Conservation (phyloP, 2,797 vertebrate species). For the Darevskia mixta region DNA sequence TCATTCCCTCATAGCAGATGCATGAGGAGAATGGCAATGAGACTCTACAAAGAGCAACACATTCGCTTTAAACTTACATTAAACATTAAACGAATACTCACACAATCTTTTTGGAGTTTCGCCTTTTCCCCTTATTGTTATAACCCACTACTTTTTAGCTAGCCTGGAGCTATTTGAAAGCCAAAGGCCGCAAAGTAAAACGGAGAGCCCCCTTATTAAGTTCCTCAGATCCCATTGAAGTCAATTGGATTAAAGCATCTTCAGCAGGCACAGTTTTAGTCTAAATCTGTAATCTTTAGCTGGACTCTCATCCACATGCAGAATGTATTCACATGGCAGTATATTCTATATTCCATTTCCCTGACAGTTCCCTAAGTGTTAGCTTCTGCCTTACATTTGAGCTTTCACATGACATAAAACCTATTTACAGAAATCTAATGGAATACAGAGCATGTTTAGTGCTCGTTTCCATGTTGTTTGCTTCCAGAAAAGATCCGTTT, state of each 20-base stretch:
- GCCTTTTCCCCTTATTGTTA: background rate
- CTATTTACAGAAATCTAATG: too few relatives aligned
- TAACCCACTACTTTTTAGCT: constrained; percentile 15
- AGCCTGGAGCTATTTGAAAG: background rate
- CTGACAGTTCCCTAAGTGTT: too few relatives aligned
- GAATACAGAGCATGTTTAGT: too few relatives aligned
- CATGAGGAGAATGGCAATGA: constrained; percentile 13
- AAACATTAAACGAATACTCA: constrained; percentile 6
- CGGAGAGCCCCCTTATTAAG: background rate
- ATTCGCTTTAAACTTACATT: constrained; percentile 12
- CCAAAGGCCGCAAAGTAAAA: background rate
- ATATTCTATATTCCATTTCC: too few relatives aligned
- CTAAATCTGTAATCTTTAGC: background rate
- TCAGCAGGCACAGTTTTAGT: background rate
- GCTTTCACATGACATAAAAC: too few relatives aligned
- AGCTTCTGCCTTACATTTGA: too few relatives aligned
- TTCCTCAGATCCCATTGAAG: background rate
- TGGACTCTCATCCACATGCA: background rate
- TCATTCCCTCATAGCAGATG: constrained; percentile 15
- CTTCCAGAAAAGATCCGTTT: too few relatives aligned
- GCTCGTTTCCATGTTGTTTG: too few relatives aligned
- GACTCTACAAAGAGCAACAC: constrained; percentile 2
- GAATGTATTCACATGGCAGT: too few relatives aligned
- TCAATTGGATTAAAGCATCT: background rate
- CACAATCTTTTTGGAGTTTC: background rate